These are phyloP conservation scores for Marisa cornuarietis DNA, from an alignment of 1,140 invertebrate genomes.

Conservation along the genomic window DNA sequence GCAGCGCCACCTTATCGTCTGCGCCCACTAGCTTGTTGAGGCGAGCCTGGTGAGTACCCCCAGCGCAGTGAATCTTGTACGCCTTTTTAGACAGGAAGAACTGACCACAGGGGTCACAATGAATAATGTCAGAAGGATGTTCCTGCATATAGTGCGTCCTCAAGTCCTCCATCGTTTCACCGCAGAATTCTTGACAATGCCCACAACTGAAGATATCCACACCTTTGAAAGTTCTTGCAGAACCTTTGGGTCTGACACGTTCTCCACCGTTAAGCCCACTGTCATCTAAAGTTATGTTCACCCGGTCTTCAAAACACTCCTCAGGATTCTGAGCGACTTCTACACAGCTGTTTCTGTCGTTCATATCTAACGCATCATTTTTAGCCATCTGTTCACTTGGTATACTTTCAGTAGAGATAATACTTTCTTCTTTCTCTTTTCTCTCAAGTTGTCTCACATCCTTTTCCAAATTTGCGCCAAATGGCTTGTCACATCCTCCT, in stretches of 20 bases:
- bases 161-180: conserved; percentile 44
- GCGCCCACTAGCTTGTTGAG: conserved; percentile 33
- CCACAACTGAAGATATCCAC: conserved; percentile 47
- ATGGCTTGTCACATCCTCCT: not conserved
- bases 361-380: not conserved
- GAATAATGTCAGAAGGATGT: conserved; percentile 50
- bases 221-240: not conserved
- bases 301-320: too few relatives aligned
- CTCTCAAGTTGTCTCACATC: not conserved
- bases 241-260: not conserved
- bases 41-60: conserved; percentile 46
- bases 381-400: not conserved
- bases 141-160: conserved; percentile 52
- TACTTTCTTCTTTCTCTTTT: not conserved
- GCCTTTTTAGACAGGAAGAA: conserved; percentile 47
- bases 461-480: not conserved
- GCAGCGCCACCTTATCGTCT: conserved; percentile 21
- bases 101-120: conserved; percentile 53
- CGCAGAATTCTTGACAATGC: conserved; percentile 52
- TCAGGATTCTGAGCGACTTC: not conserved
- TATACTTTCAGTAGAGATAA: not conserved
- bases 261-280: not conserved
- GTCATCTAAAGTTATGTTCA: not conserved
- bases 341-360: not conserved
- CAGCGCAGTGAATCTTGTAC: conserved; percentile 48